Evolutionary conservation across 1,140 invertebrate species (phyloP).

Genomic region (Drosophila punjabiensis): DNA sequence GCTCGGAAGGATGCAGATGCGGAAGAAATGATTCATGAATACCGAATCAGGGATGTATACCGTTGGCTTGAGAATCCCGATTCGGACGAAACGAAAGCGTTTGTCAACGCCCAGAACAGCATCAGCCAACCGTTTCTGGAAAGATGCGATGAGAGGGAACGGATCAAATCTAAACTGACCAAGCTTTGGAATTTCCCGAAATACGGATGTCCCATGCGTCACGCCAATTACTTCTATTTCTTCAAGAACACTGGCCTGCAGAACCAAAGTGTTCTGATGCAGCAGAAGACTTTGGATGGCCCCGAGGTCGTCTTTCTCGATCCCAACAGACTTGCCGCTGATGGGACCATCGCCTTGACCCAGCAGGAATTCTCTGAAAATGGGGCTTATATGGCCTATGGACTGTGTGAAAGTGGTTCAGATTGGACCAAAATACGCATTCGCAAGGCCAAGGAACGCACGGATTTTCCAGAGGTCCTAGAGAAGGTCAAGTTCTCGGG

Average conservation of each 20-base stretch:
- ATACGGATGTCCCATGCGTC: conserved; percentile 93
- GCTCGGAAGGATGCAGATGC: conserved; percentile 91
- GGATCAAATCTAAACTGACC: conserved; percentile 92
- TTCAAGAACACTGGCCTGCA: conserved; percentile 97
- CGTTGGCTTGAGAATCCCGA: conserved; percentile 99
- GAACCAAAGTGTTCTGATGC: conserved; percentile 98
- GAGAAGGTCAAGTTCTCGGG: conserved; percentile 96
- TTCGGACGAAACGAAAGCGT: conserved; percentile 94
- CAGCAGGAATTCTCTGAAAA: conserved; percentile 94
- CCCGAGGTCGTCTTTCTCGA: conserved; percentile 96
- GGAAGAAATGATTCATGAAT: conserved; percentile 93
- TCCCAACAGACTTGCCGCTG: conserved; percentile 95
- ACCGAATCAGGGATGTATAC: conserved; percentile 95
- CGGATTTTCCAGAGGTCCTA: conserved; percentile 95
- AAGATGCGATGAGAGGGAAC: conserved; percentile 89
- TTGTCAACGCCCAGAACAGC: conserved; percentile 97
- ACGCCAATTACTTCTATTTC: conserved; percentile 96
- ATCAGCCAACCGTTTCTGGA: conserved; percentile 95
- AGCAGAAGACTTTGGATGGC: conserved; percentile 92
- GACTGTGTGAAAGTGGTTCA: conserved; percentile 95
- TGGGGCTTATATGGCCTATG: conserved; percentile 96
- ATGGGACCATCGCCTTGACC: conserved; percentile 96
- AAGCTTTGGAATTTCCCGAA: conserved; percentile 98
- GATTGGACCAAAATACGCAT: conserved; percentile 97
- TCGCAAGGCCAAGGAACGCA: conserved; percentile 91